Conservation (phyloP, 2,888 invertebrate species). For the Tipula unca region DNA sequence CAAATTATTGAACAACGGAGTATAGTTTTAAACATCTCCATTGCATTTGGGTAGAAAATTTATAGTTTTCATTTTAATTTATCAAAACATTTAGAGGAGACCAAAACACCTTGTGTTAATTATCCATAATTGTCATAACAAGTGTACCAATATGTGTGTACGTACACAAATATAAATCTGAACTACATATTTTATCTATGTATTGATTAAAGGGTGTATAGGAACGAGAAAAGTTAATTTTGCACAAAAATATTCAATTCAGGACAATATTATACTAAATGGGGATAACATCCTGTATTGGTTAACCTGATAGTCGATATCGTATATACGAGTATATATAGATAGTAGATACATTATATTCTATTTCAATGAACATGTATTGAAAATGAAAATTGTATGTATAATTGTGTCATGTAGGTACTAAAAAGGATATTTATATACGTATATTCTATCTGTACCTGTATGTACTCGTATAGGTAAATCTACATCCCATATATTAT, state of each 20-base stretch:
- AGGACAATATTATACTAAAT: not conserved
- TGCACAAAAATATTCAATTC: not conserved
- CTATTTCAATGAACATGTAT: not conserved
- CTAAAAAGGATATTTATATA: not conserved
- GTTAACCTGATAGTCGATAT: not conserved
- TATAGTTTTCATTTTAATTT: not conserved
- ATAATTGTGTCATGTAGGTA: not conserved
- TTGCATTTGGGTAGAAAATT: not conserved
- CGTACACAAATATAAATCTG: not conserved
- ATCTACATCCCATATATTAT: not conserved
- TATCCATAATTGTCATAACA: not conserved
- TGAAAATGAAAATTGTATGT: not conserved
- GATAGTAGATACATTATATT: not conserved
- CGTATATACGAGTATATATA: not conserved
- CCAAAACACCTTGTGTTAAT: not conserved
- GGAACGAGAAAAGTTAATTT: not conserved
- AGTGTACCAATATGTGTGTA: not conserved
- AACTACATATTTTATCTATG: not conserved
- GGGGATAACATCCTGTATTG: not conserved
- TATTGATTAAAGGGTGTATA: not conserved
- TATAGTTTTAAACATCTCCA: not conserved
- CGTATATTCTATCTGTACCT: not conserved
- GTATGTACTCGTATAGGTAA: not conserved
- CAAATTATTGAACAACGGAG: too few relatives aligned
- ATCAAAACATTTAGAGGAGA: not conserved